Evolutionary conservation across 2,888 invertebrate species (phyloP).

Genomic region (Xestobium rufovillosum): DNA sequence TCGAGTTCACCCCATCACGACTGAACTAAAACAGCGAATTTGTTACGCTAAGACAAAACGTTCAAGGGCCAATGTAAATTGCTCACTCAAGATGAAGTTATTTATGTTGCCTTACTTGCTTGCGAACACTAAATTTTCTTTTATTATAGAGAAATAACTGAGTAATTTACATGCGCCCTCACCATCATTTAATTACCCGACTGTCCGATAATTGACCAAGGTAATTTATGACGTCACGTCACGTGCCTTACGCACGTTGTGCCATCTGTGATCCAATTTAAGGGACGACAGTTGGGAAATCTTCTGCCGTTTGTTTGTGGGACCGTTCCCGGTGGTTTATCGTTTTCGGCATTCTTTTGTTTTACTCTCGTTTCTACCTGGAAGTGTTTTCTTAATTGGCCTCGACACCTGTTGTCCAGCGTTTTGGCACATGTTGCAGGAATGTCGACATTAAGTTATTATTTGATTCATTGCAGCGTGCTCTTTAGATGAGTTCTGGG

Average conservation of each 20-base stretch:
- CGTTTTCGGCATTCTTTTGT: constrained; percentile 28
- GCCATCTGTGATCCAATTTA: constrained; percentile 38
- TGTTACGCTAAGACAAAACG: too few species aligned
- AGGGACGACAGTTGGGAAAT: constrained; percentile 31
- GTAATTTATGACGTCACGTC: constrained; percentile 35
- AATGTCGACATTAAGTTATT: too few species aligned
- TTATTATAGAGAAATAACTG: too few species aligned
- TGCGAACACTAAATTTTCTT: too few species aligned
- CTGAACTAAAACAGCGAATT: too few species aligned
- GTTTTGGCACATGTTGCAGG: constrained; percentile 24
- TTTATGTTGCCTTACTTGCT: too few species aligned
- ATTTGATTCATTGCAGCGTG: too few species aligned
- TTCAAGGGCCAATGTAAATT: too few species aligned
- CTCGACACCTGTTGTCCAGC: constrained; percentile 28
- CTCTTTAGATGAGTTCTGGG: too few species aligned
- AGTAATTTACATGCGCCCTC: too few species aligned
- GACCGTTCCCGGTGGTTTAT: constrained; percentile 25
- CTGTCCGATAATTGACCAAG: constrained; percentile 32
- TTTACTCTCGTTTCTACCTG: constrained; percentile 30
- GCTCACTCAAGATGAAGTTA: too few species aligned
- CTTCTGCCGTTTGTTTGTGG: constrained; percentile 18
- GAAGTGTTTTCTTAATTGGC: constrained; percentile 29
- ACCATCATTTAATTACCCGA: constrained; percentile 36
- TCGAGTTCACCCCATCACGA: constrained; percentile 4
- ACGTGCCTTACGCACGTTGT: constrained; percentile 37